Base-by-base conservation (phyloP, 2,797 vertebrate genomes). In the Threskiornis aethiopicus region DNA sequence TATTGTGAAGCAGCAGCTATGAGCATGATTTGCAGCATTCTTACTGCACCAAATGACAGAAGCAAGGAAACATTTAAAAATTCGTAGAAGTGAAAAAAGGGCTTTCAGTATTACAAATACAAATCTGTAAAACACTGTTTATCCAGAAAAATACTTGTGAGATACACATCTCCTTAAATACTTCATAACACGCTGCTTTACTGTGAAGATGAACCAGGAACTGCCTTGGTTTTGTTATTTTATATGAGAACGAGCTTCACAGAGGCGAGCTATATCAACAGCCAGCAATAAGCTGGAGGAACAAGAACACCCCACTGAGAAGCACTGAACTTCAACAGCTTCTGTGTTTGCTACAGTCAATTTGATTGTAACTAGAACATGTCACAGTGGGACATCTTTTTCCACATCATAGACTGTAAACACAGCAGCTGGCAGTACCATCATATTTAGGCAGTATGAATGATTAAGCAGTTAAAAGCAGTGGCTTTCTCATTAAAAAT, bases 361-460 rank as follows among this genome's bases (percentile, higher is more conserved):
- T 96, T 97, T 96, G 84, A 71, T 77, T 91, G 78, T 54, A 97
- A 97, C 90, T 96, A 93, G 96, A 97, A 97, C 91, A 96, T 72
- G 92, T 80, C 97, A 92, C 94, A 87, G 91, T 84, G 84, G 91
- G 96, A 94, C 87, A 80, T 83, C 92, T 91, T 95, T 96, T 95
- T 95, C 90, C 89, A 87, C 93, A 96, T 82, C 81, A 89, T 6
- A 96, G 95, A 91, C 75, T 93, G 94, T 93, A 91, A 96, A 96
- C 84, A 96, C 92, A 92, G 84, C 77, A 97, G 88, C 91, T 96
- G 93, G 89, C 85, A 97, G 84, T 81, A 90, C 41, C 72, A 89
- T 95, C 95, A 80, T 62, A 87, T 90, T 96, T 94, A 94, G 76
- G 91, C 94, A 93, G 61, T 59, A 90, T 87, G 90, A 96, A 95